Percentiles rank a stretch among this genome's conserved stretches.
Conservation (phyloP, 2,113 vertebrate genomes). For the Arizona elegans region DNA sequence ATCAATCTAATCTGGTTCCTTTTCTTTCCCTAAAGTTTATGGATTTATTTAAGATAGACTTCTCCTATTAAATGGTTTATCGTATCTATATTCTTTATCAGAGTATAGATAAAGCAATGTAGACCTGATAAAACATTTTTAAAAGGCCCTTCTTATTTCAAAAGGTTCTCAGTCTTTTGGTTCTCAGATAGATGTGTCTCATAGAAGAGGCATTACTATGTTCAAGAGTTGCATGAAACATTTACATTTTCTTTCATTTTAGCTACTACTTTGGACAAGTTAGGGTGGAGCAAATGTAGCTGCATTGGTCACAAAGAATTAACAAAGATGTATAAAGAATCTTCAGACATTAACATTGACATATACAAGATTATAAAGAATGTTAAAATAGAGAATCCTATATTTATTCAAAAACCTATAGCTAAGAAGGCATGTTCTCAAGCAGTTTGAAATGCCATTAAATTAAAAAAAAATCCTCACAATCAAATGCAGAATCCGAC, state of each 20-base stretch:
- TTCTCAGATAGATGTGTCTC: not conserved
- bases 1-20: not conserved
- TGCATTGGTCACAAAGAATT: not conserved
- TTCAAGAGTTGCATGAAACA: not conserved
- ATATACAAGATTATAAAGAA: not conserved
- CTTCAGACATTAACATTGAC: not conserved
- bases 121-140: not conserved
- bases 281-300: not conserved
- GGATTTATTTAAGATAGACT: not conserved
- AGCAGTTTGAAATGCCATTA: not conserved
- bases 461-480: not conserved
- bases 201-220: not conserved
- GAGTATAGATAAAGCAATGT: not conserved
- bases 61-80: not conserved
- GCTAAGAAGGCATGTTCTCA: constrained; percentile 3
- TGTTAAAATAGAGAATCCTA: not conserved
- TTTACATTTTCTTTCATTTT: not conserved
- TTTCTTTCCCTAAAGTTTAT: not conserved
- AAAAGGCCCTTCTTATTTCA: not conserved
- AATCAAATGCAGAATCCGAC: not conserved
- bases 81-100: not conserved
- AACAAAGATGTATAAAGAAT: not conserved
- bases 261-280: not conserved
- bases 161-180: not conserved
- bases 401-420: not conserved